Conservation (phyloP, 2,113 vertebrate species). For the Ceuthmochares aereus region DNA sequence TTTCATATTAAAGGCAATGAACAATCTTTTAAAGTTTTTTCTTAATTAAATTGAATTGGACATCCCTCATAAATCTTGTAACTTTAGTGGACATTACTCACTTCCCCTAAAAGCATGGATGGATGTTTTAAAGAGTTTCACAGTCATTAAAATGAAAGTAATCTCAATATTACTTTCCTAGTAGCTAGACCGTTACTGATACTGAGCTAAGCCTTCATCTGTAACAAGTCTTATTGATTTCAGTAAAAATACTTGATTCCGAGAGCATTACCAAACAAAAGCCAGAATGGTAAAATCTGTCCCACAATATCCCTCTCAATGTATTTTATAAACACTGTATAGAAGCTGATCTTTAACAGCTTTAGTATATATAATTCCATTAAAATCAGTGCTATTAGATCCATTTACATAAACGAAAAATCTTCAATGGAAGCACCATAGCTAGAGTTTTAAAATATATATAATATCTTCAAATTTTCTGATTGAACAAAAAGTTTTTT, state of each 20-base stretch:
- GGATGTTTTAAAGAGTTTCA: slow-evolving; percentile 39
- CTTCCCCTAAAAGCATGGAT: slow-evolving; percentile 65
- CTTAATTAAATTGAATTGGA: slow-evolving; percentile 75
- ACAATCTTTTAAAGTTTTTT: slow-evolving; percentile 60
- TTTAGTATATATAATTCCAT: not conserved
- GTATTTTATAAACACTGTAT: not conserved
- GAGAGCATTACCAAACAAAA: not conserved
- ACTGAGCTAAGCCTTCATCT: not conserved
- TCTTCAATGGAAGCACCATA: not conserved
- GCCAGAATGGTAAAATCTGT: not conserved
- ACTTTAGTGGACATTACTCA: slow-evolving; percentile 73
- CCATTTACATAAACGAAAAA: not conserved
- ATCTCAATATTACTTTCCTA: slow-evolving; percentile 35
- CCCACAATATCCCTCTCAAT: not conserved
- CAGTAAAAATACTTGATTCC: slow-evolving; percentile 7
- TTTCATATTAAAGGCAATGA: slow-evolving; percentile 76
- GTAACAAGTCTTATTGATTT: slow-evolving; percentile 27
- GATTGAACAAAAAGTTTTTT: not conserved
- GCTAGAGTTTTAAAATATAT: not conserved
- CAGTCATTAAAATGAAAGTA: slow-evolving; percentile 63
- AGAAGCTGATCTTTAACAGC: not conserved
- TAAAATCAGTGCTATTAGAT: not conserved
- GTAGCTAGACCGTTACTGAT: not conserved
- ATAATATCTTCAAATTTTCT: not conserved
- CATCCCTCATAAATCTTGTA: slow-evolving; percentile 75